These are phyloP conservation scores for Polyergus mexicanus DNA, from an alignment of 1,140 invertebrate species.

Conservation along the genomic window DNA sequence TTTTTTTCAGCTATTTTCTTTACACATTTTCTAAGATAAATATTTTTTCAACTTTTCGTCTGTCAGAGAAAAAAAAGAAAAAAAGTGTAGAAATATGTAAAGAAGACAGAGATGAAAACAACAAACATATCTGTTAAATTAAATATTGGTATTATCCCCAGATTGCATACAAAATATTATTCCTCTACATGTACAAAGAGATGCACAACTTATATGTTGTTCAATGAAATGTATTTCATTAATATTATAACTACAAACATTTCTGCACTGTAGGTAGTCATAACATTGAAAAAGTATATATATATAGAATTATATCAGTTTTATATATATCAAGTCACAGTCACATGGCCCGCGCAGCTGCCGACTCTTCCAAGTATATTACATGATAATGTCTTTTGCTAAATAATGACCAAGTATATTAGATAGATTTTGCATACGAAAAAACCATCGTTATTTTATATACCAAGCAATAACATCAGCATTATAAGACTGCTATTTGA, in stretches of 20 bases:
- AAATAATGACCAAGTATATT: constrained; percentile 66
- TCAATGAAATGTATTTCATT: constrained; percentile 50
- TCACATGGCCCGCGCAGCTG: constrained; percentile 32
- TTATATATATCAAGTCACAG: constrained; percentile 10
- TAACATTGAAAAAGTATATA: constrained; percentile 45
- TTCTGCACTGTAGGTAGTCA: constrained; percentile 47
- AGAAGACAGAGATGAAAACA: constrained; percentile 8
- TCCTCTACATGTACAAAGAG: constrained; percentile 34
- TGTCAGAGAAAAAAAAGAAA: not conserved
- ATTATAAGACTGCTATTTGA: constrained; percentile 53
- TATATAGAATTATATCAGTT: not conserved
- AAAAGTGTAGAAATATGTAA: constrained; percentile 30
- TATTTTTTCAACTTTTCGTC: no score
- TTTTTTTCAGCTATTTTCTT: not conserved
- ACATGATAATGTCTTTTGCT: constrained; percentile 50
- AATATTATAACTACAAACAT: constrained; percentile 56
- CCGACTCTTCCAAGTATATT: constrained; percentile 49
- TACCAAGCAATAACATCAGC: constrained; percentile 52
- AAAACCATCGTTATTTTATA: constrained; percentile 57
- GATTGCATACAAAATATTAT: constrained; percentile 19
- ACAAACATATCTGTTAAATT: constrained; percentile 1
- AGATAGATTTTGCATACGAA: constrained; percentile 63
- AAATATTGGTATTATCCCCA: not conserved
- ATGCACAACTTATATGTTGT: constrained; percentile 24
- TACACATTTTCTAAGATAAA: not conserved